Conservation (phyloP, 2,113 vertebrate species). For the Nettapus auritus region DNA sequence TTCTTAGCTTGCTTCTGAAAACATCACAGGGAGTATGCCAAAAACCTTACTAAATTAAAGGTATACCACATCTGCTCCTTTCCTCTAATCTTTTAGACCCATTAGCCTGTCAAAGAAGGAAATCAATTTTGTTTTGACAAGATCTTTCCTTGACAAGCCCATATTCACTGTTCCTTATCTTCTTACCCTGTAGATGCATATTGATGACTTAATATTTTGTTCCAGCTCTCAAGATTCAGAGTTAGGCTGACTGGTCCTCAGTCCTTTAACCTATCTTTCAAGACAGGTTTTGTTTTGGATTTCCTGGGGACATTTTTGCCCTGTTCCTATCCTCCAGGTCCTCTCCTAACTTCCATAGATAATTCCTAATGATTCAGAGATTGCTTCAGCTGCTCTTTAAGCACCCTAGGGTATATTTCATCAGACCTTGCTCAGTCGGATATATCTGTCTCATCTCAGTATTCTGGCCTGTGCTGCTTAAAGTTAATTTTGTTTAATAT, state of each 20-base stretch:
- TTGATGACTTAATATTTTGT: background rate
- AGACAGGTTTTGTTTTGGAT: background rate
- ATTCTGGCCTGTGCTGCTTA: background rate
- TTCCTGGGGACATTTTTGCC: background rate
- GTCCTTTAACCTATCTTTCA: background rate
- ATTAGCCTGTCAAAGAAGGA: background rate
- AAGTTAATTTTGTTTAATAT: background rate
- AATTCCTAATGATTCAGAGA: background rate
- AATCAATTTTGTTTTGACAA: constrained; percentile 2
- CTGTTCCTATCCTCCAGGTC: background rate
- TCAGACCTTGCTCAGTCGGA: background rate
- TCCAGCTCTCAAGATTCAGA: background rate
- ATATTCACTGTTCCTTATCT: background rate
- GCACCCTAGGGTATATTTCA: background rate
- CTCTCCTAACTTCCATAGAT: background rate
- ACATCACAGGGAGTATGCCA: background rate
- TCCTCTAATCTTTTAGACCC: background rate
- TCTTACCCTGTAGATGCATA: background rate
- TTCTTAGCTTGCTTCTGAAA: constrained; percentile 30
- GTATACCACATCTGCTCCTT: constrained; percentile 8
- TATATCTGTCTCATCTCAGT: background rate
- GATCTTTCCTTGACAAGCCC: background rate
- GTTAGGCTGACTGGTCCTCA: background rate
- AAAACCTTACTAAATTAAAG: constrained; percentile 11
- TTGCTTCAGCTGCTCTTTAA: background rate